Base-by-base conservation (phyloP, 2,113 vertebrate species). In the Podilymbus podiceps region DNA sequence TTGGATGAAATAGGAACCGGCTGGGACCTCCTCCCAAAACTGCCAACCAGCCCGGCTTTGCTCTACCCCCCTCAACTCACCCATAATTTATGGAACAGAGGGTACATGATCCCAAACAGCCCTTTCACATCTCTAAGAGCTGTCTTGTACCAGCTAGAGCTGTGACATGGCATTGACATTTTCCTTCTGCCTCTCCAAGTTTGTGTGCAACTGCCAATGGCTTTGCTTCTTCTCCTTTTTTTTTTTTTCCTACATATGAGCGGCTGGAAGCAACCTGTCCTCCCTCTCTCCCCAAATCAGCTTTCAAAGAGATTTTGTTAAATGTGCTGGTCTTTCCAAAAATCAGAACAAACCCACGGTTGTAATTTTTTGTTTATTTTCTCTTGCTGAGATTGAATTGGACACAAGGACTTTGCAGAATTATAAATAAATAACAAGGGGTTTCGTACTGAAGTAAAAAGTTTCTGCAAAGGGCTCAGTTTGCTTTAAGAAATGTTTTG, bases 121-220 rank as follows among this genome's bases (percentile, higher is more conserved):
- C 87, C 58, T 97, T 95, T 94, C 89, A 93, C 81, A 91, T 96
- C 91, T 95, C 95, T 91, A 94, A 88, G 85, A 96, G 93, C 89
- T 92, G 91, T 94, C 95, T 95, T 82, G 53, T 89, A 78, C 80
- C 60, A 89, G 93, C 89, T 56, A 79, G 77, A 93, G 77, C 42
- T 89, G 85, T 93, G 95, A 95, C 87, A 85, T 58, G 86, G 80
- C 77, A 94, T 28, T 95, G 95, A 95, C 62, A 88, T 95, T 96
- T 96, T 96, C 89, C 94, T 94, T 94, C 94, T 95, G 96, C 60
- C 42, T 92, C 35, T 89, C 77, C 1, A 6, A 87, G 59, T 89
- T 64, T 68, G 49, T 72, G 49, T 64, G 50, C 62, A 78, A 85
- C 66, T 85, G 69, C 73, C 77, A 82, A 58, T 72, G 69, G 33